Evolutionary conservation across 2,113 vertebrate genomes (phyloP), one percentile per base, ranked within the genome.

Genomic region (Lethenteron camtschaticum): DNA sequence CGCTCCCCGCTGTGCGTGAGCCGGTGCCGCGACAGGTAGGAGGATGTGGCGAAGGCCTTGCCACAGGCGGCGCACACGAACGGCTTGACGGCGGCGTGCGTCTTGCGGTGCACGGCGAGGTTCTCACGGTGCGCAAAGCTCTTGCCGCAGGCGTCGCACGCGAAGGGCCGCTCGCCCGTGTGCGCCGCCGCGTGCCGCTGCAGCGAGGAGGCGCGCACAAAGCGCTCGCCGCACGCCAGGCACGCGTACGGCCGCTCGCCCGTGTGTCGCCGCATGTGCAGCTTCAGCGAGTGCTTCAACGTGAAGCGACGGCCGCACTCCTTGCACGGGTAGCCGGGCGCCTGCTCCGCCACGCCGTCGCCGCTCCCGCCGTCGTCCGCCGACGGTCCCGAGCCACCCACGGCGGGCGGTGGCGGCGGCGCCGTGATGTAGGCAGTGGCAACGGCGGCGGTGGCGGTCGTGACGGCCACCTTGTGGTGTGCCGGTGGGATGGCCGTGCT

Each of bases 181-280:
- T 66, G 63, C 10, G 24, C n/a, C n/a, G 63, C 63, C 9, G 63
- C n/a, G 71, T 66, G 75, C 0, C 3, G 14, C 1, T 41, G 2
- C 18, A 71, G 72, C 11, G 6, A 0, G 1, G n/a, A n/a, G 5
- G 2, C 2, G 1, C 58, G 70, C 24, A 58, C 56, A 2, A 59
- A 71, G 70, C 57, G 73, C 73, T 2, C 60, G 68, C 73, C 63
- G 0, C 70, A 74, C 9, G 6, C 2, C 3, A 58, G 2, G 2
- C 72, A 68, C 41, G 57, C 13, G 13, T 71, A 72, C 1, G 11
- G 66, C 1, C 56, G 16, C 9, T 18, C 57, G 7, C 3, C 73
- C 1, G 71, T 72, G 68, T 73, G 73, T 24, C 24, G 63, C n/a
- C 63, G 63, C 24, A 10, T 66, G 10, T 66, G 63, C 63, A 66